phyloP scores from a whole-genome alignment of 2,113 vertebrate species.

The Chionomys nivalis region DNA sequence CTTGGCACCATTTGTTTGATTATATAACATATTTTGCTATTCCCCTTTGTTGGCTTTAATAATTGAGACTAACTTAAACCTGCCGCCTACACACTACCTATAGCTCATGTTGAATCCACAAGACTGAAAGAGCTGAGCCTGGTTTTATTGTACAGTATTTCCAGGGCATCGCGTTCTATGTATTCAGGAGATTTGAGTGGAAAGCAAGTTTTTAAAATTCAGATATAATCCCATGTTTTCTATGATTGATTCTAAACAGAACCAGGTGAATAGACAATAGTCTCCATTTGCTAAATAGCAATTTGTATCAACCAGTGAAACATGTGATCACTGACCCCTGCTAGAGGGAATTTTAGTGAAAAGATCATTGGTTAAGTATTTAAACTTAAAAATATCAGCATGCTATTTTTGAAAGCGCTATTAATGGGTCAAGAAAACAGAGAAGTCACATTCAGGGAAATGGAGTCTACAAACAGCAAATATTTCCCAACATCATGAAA shows the following conservation, averaged over 20 bases:
- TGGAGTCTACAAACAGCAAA: neutral
- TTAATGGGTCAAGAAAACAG: neutral
- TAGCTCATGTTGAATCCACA: neutral
- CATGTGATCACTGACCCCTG: neutral
- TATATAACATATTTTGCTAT: neutral
- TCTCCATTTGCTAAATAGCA: neutral
- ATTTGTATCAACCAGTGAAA: neutral
- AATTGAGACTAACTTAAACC: neutral
- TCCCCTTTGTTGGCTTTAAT: neutral
- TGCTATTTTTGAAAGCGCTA: neutral
- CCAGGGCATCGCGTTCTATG: neutral
- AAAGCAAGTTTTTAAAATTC: neutral
- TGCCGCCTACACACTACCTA: neutral
- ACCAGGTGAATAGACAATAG: neutral
- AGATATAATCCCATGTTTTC: neutral
- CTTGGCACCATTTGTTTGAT: neutral
- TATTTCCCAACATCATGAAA: neutral
- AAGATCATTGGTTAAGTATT: neutral
- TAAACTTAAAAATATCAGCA: neutral
- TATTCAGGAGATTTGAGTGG: neutral
- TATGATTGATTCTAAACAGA: neutral
- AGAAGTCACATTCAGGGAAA: neutral
- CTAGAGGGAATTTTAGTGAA: neutral
- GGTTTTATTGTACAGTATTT: neutral
- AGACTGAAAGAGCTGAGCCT: neutral